phyloP scores from a whole-genome alignment of 2,888 invertebrate species.

The Microplitis manilae region DNA sequence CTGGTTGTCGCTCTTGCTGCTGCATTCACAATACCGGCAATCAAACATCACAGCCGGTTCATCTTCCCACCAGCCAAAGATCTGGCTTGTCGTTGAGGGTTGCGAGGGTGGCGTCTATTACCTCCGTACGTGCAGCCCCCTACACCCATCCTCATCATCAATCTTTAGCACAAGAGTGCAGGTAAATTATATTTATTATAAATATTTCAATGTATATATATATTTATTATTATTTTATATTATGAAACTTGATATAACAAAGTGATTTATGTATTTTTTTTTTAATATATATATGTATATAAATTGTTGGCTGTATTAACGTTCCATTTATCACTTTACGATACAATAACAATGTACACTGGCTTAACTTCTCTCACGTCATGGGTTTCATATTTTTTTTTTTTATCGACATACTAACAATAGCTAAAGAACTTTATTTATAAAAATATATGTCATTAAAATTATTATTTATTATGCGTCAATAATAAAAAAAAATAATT shows the following conservation, averaged over 20 bases:
- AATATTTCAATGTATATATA: too few species aligned
- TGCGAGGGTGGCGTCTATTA: slow-evolving; percentile 72
- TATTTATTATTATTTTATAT: too few species aligned
- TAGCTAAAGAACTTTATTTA: not conserved
- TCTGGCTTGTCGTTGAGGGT: slow-evolving; percentile 71
- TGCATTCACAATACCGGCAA: slow-evolving; percentile 64
- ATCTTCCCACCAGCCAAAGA: slow-evolving; percentile 67
- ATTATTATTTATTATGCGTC: not conserved
- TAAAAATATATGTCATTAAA: not conserved
- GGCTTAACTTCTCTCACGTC: not conserved
- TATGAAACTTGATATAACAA: not conserved
- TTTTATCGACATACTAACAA: not conserved
- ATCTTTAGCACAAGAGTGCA: slow-evolving; percentile 71
- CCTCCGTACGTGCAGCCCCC: slow-evolving; percentile 72
- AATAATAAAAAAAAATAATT: not conserved
- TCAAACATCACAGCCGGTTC: slow-evolving; percentile 63
- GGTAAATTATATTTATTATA: slow-evolving; percentile 56
- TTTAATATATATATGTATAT: slow-evolving; percentile 25
- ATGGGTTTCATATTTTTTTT: not conserved
- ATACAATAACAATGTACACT: not conserved
- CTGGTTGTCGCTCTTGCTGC: slow-evolving; percentile 69
- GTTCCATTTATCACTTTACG: not conserved
- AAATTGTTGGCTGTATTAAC: slow-evolving; percentile 22
- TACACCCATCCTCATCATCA: slow-evolving; percentile 72
- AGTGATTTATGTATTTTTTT: not conserved